These are phyloP conservation scores for Syndactyla subalaris DNA, from an alignment of 2,797 vertebrate genomes.

Conservation along the genomic window DNA sequence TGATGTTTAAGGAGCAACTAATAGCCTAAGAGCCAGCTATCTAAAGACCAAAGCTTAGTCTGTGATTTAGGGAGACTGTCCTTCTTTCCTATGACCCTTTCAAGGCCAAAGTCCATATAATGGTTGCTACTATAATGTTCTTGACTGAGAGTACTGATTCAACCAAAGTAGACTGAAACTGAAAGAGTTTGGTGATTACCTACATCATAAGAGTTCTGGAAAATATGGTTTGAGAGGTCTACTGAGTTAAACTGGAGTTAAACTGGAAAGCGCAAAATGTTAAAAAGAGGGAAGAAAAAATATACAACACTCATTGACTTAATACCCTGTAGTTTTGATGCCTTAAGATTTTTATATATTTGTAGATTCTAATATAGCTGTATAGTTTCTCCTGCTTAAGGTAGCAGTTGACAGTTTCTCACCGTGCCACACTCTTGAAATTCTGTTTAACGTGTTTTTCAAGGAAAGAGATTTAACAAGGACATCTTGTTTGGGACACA, in stretches of 20 bases:
- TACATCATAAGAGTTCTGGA: background rate
- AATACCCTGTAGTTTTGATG: background rate
- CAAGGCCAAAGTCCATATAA: background rate
- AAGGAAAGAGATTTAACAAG: too few species aligned
- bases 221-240: background rate
- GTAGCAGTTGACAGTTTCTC: too few species aligned
- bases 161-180: background rate
- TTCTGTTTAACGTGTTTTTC: too few species aligned
- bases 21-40: background rate
- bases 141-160: background rate
- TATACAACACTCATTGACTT: background rate
- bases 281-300: background rate
- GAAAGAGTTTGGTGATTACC: background rate
- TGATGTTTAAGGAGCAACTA: background rate
- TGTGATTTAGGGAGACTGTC: background rate
- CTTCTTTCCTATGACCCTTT: background rate
- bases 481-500: too few species aligned
- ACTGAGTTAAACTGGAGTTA: background rate
- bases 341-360: too few species aligned
- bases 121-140: background rate
- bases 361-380: too few species aligned
- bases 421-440: too few species aligned
- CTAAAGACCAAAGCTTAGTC: background rate
- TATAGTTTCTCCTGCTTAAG: too few species aligned
- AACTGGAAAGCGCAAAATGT: background rate